phyloP scores from a whole-genome alignment of 2,113 vertebrate species.

The Hippocampus barbouri region DNA sequence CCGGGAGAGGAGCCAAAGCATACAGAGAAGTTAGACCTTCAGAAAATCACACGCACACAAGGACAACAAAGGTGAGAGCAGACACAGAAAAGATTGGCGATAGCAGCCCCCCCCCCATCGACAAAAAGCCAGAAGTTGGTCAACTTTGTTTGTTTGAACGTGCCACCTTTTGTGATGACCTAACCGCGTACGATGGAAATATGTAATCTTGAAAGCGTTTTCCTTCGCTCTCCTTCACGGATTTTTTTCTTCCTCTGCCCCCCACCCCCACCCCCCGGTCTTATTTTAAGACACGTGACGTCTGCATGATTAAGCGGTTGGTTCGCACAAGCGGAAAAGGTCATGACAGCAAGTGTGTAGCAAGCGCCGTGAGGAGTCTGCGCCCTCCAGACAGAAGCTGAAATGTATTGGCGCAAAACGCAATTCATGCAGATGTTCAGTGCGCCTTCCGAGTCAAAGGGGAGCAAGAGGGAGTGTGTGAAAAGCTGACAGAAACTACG shows the following conservation, averaged over 20 bases:
- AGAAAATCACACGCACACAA: constrained; percentile 4
- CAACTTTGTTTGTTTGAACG: constrained; percentile 9
- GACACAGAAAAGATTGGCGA: constrained; percentile 23
- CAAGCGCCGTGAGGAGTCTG: background rate
- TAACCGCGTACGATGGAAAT: background rate
- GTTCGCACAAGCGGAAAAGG: background rate
- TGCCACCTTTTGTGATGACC: constrained; percentile 14
- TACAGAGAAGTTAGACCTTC: constrained; percentile 44
- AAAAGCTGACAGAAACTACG: background rate
- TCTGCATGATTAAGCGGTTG: constrained; percentile 9
- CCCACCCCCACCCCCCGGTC: background rate
- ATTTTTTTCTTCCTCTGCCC: constrained; percentile 8
- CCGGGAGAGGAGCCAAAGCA: constrained; percentile 66
- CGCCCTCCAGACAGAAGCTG: background rate
- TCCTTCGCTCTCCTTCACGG: background rate
- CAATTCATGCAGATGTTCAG: background rate
- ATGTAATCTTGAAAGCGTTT: background rate
- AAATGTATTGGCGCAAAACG: background rate
- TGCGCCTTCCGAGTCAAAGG: background rate
- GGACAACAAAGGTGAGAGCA: constrained; percentile 41
- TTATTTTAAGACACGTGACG: constrained; percentile 3
- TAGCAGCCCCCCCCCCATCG: background rate
- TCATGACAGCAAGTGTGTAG: background rate
- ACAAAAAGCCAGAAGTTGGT: constrained; percentile 17
- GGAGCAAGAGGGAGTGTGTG: background rate